Conservation (phyloP, 1,140 invertebrate species). For the Drosophila persimilis region DNA sequence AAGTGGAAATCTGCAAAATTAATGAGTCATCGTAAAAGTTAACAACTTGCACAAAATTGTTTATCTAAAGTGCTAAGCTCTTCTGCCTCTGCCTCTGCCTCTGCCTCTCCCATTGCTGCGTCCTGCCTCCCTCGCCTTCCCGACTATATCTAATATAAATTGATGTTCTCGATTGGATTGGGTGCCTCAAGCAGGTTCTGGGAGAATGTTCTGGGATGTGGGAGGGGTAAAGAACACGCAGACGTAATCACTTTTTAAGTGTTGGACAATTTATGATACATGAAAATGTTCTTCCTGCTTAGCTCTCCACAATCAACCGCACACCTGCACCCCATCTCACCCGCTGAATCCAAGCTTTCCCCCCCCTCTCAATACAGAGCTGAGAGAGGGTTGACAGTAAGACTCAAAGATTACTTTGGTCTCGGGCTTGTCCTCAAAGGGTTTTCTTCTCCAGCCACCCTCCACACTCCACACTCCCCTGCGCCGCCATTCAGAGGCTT, state of each 20-base stretch:
- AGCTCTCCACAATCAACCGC: slow-evolving; percentile 16
- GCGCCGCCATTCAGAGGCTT: too few species aligned
- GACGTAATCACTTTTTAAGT: slow-evolving; percentile 82
- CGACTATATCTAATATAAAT: slow-evolving; percentile 53
- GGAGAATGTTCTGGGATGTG: neutral
- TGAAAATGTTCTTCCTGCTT: slow-evolving; percentile 68
- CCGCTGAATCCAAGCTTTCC: neutral
- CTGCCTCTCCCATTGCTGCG: neutral
- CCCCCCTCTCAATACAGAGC: neutral
- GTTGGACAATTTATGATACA: slow-evolving; percentile 81
- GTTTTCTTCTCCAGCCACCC: slow-evolving; percentile 29
- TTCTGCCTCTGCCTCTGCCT: slow-evolving; percentile 18
- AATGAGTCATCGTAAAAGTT: slow-evolving; percentile 82
- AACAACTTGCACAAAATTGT: slow-evolving; percentile 82
- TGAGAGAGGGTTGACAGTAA: slow-evolving; percentile 50
- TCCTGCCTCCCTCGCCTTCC: too few species aligned
- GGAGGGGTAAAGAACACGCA: slow-evolving; percentile 43
- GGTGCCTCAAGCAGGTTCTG: slow-evolving; percentile 17
- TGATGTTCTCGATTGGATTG: slow-evolving; percentile 69
- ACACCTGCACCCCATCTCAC: neutral
- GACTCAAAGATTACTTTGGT: slow-evolving; percentile 71
- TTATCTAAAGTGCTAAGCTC: slow-evolving; percentile 76
- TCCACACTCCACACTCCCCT: neutral
- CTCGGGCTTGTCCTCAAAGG: slow-evolving; percentile 61
- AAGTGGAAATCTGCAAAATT: slow-evolving; percentile 69